Evolutionary conservation across 2,888 invertebrate genomes (phyloP), one percentile per base, ranked within the genome.

Genomic region (Serrognathus titanus): DNA sequence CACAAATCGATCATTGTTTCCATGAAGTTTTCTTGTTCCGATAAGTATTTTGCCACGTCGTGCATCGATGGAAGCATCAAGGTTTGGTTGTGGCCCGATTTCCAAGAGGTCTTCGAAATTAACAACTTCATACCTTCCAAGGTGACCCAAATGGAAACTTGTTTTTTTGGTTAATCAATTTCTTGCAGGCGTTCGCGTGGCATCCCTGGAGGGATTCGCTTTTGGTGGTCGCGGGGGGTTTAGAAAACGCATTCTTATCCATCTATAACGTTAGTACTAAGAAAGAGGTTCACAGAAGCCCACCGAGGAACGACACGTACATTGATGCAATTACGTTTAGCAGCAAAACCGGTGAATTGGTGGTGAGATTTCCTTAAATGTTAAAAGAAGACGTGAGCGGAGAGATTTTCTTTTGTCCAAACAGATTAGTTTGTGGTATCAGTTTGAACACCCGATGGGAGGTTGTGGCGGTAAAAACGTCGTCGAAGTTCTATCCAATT

Each of bases 181-280:
- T 53, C 40, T 48, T 58, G 38, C 43, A 67, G 68, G 63, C 71
- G 24, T 72, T 79, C 13, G 77, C 77, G 49, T 80, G 79, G 79
- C 80, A 80, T 69, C 80, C 80, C 1, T 80, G 80, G 80, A 74
- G 73, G 13, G 75, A 73, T 16, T 71, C 71, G 1, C 72, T 78
- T 59, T 66, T 80, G 50, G 75, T 72, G 0, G 69, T 78, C 66
- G 78, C 76, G 61, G 66, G 72, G 63, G 47, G n/a, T 35, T 16
- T 11, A 11, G 35, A 9, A 3, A 31, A 52, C 2, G 13, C 31
- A 20, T 20, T 31, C 20, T 40, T 63, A n/a, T 54, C 39, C 13
- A 47, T 69, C 41, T 66, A 60, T 57, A 68, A 65, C 39, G 54
- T 65, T 10, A 55, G 57, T 41, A 62, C 46, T 35, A 16, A 36